phyloP scores from a whole-genome alignment of 2,797 vertebrate species.

The Eulemur albifrons region DNA sequence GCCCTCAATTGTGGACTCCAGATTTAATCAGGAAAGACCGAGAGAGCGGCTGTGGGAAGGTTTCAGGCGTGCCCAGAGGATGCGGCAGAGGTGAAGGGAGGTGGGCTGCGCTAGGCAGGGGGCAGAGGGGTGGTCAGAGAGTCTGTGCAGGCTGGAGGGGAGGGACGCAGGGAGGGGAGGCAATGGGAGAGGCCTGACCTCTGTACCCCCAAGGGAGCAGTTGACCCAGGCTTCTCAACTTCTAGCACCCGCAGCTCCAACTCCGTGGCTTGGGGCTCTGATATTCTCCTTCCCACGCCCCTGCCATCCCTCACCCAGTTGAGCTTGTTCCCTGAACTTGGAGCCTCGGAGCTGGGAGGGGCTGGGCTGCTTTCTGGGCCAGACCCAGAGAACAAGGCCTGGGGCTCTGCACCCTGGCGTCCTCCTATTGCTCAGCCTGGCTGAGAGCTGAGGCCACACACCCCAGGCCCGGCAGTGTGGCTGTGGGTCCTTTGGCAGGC shows the following conservation, averaged over 20 bases:
- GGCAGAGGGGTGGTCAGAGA: not conserved
- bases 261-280: not conserved
- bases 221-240: not conserved
- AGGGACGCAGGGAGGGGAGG: not conserved
- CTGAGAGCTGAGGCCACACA: not conserved
- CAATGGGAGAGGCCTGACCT: not conserved
- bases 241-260: not conserved
- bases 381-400: not conserved
- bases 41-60: not conserved
- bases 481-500: not conserved
- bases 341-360: not conserved
- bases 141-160: not conserved
- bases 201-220: not conserved
- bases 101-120: no score
- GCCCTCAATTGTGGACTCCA: not conserved
- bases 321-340: not conserved
- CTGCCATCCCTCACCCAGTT: accelerated
- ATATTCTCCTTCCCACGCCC: accelerated
- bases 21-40: not conserved
- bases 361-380: not conserved
- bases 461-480: not conserved
- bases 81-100: not conserved
- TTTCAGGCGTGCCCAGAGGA: not conserved
- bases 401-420: accelerated
- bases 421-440: not conserved